These are phyloP conservation scores for Melanostigma gelatinosum DNA, from an alignment of 2,113 vertebrate species.

Conservation along the genomic window DNA sequence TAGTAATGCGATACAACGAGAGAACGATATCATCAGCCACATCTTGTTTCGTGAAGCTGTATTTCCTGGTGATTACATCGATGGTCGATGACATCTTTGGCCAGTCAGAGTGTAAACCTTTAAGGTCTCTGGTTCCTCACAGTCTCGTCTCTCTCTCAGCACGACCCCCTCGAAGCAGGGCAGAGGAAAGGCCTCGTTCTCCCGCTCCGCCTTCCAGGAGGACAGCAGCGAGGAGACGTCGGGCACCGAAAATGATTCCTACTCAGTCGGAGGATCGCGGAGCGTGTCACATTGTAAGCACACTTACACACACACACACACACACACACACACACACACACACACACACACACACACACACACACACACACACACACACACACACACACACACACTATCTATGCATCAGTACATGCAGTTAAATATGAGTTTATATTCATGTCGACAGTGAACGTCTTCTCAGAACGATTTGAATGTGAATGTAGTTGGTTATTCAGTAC, in stretches of 20 bases:
- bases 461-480: too few species aligned
- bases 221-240: constrained; percentile 99
- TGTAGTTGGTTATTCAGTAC: too few species aligned
- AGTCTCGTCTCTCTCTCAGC: constrained; percentile 72
- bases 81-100: not conserved
- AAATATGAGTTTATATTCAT: not conserved
- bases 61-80: not conserved
- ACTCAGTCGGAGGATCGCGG: constrained; percentile 92
- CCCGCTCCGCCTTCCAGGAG: constrained; percentile 93
- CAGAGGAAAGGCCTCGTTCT: constrained; percentile 94
- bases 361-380: too few species aligned
- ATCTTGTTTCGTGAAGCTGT: not conserved
- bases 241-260: constrained; percentile 96
- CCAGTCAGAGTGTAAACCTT: not conserved
- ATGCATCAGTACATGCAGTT: not conserved
- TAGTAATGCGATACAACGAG: not conserved
- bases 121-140: not conserved
- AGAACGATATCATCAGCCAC: not conserved
- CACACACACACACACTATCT: not conserved
- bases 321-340: too few species aligned
- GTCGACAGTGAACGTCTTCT: not conserved
- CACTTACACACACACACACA: not conserved
- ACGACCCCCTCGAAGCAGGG: constrained; percentile 98
- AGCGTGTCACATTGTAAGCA: constrained; percentile 93
- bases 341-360: not conserved